Evolutionary conservation across 2,113 vertebrate genomes (phyloP).

Genomic region (Mormyrus iriodes): DNA sequence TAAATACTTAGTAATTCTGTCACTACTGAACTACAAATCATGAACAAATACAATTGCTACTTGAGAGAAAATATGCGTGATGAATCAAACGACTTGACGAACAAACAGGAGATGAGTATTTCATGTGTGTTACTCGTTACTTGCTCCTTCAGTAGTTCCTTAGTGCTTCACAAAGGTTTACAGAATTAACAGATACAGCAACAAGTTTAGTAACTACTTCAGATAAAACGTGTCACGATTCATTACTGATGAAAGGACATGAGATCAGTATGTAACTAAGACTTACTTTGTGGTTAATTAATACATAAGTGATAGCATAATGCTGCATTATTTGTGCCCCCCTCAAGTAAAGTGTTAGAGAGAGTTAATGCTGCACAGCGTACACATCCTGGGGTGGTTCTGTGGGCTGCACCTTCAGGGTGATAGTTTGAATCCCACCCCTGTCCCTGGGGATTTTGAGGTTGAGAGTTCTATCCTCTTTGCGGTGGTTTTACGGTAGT

Average conservation of each 20-base stretch:
- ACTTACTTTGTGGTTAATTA: neutral
- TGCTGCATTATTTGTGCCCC: neutral
- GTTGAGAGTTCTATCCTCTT: too few species aligned
- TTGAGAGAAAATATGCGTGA: neutral
- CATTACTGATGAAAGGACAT: neutral
- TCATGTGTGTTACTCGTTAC: neutral
- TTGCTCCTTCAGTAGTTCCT: neutral
- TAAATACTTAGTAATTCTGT: too few species aligned
- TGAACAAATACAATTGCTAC: neutral
- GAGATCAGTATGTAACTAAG: neutral
- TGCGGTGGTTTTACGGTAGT: too few species aligned
- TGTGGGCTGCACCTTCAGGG: too few species aligned
- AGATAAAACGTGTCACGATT: neutral
- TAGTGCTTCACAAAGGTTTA: neutral
- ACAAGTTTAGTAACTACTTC: neutral
- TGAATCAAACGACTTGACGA: neutral
- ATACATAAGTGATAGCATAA: neutral
- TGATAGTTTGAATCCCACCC: too few species aligned
- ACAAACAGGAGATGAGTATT: neutral
- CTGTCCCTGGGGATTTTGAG: too few species aligned
- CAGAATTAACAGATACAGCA: neutral
- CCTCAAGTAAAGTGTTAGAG: neutral
- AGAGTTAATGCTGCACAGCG: too few species aligned
- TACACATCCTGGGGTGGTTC: too few species aligned
- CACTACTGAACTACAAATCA: neutral